Conservation (phyloP, 2,797 vertebrate genomes). For the Gymnothorax javanicus region DNA sequence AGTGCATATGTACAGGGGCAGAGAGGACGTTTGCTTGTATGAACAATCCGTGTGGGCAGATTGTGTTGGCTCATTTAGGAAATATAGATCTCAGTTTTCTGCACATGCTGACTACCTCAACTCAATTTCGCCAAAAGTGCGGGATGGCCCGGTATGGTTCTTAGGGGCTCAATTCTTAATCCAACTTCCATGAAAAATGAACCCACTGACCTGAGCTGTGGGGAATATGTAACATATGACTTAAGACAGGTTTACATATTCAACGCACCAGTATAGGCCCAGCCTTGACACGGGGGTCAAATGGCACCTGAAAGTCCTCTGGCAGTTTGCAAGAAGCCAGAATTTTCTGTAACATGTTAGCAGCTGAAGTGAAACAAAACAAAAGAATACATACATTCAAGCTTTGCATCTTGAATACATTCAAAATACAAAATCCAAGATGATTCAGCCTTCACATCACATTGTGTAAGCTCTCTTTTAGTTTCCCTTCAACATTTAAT, state of each 20-base stretch:
- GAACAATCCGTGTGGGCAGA: too few relatives aligned
- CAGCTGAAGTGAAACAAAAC: slow-evolving; percentile 53
- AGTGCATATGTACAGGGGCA: too few relatives aligned
- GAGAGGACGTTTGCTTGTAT: too few relatives aligned
- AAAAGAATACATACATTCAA: slow-evolving; percentile 16
- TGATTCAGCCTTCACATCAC: neutral
- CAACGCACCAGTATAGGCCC: slow-evolving; percentile 68
- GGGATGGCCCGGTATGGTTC: too few relatives aligned
- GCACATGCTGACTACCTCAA: too few relatives aligned
- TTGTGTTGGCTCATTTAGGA: too few relatives aligned
- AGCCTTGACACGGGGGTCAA: slow-evolving; percentile 72
- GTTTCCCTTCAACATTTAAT: neutral
- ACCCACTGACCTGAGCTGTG: neutral
- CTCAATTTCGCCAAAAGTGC: too few relatives aligned
- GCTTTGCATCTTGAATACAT: neutral
- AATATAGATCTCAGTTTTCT: too few relatives aligned
- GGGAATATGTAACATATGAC: neutral
- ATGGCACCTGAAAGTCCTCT: slow-evolving; percentile 72
- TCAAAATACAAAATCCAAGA: neutral
- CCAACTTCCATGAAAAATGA: neutral
- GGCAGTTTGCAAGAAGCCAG: slow-evolving; percentile 64
- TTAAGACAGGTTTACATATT: neutral
- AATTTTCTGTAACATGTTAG: slow-evolving; percentile 64
- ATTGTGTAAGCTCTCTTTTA: neutral
- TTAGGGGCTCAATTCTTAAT: too few relatives aligned